Conservation (phyloP, 2,113 vertebrate species). For the Quiscalus mexicanus region DNA sequence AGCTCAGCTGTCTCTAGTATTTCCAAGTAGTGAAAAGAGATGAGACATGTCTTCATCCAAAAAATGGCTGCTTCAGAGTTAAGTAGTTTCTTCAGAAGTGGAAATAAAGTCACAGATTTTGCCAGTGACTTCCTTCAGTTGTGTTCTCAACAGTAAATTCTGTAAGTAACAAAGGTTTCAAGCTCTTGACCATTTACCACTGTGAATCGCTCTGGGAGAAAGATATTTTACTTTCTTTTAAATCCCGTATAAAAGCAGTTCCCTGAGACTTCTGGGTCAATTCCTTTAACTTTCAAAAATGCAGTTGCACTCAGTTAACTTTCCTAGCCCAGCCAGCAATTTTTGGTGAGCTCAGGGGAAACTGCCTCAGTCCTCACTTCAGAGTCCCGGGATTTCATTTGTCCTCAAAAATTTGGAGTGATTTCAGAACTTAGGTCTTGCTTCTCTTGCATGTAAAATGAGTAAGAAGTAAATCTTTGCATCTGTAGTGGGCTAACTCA, state of each 20-base stretch:
- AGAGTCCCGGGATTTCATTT: background rate
- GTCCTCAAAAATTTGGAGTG: background rate
- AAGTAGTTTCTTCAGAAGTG: background rate
- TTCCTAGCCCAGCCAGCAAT: background rate
- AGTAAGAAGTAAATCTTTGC: background rate
- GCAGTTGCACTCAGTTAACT: background rate
- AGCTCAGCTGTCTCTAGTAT: background rate
- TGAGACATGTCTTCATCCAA: background rate
- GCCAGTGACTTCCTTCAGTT: background rate
- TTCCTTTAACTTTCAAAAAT: constrained; percentile 15
- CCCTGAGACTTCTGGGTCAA: background rate
- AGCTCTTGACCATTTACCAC: background rate
- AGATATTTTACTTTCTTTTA: background rate
- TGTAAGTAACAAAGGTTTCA: background rate
- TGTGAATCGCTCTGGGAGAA: background rate
- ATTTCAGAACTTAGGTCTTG: background rate
- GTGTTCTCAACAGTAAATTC: constrained; percentile 20
- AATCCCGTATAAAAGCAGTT: background rate
- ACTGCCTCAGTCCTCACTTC: background rate
- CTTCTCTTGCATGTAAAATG: background rate
- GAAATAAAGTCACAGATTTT: background rate
- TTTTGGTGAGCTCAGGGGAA: background rate
- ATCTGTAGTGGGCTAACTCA: background rate
- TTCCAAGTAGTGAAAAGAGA: background rate
- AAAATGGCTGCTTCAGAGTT: background rate